Conservation (phyloP, 2,888 invertebrate species). For the Agapostemon virescens region DNA sequence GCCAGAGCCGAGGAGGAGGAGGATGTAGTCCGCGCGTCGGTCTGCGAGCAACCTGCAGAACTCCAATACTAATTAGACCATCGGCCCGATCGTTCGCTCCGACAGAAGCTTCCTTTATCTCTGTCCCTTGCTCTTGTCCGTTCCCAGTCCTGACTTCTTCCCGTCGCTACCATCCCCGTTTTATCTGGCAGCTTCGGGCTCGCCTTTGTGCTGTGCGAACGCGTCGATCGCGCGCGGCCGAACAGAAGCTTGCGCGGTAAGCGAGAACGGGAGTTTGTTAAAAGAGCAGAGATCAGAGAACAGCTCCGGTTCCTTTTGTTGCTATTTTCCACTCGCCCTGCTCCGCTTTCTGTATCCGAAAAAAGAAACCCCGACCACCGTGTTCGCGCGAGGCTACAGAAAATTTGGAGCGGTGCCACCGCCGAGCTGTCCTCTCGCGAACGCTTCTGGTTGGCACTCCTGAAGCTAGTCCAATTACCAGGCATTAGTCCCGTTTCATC, state of each 20-base stretch:
- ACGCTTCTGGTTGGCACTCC: constrained; percentile 44
- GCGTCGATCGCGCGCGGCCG: background rate
- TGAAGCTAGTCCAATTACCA: constrained; percentile 56
- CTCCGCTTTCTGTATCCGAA: constrained; percentile 8
- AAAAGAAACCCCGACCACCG: background rate
- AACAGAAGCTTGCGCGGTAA: background rate
- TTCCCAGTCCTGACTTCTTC: constrained; percentile 24
- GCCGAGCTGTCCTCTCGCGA: constrained; percentile 49
- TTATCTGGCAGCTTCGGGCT: constrained; percentile 11
- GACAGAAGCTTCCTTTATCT: background rate
- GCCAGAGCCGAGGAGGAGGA: constrained; percentile 34
- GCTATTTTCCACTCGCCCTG: background rate
- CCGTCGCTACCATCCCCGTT: constrained; percentile 21
- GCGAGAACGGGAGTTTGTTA: constrained; percentile 26
- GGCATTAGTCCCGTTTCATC: constrained; percentile 61
- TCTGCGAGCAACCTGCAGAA: constrained; percentile 51
- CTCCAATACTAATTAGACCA: constrained; percentile 74
- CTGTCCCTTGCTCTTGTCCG: constrained; percentile 25
- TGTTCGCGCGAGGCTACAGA: constrained; percentile 34
- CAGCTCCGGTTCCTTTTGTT: background rate
- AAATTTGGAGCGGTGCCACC: constrained; percentile 63
- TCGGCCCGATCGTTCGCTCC: constrained; percentile 57
- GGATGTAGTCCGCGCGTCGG: background rate
- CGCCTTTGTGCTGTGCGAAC: background rate
- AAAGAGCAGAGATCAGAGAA: background rate